phyloP scores from a whole-genome alignment of 2,888 invertebrate genomes.

The Smittia sp. region DNA sequence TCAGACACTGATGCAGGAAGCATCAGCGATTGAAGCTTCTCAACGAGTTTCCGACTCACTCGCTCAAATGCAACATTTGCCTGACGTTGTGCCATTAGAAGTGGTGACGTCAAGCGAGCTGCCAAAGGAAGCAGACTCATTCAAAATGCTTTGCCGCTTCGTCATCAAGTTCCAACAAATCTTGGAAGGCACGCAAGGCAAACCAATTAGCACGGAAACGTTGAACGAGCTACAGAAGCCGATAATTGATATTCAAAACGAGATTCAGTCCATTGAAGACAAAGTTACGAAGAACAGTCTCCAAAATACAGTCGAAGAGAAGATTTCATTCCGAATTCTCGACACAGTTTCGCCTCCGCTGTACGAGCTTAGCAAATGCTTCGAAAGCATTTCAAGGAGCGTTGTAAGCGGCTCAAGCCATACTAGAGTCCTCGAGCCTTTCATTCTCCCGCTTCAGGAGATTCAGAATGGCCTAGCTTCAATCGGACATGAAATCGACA shows the following conservation, averaged over 20 bases:
- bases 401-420: conserved; percentile 52
- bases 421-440: conserved; percentile 53
- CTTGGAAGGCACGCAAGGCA: conserved; percentile 46
- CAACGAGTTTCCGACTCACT: conserved; percentile 52
- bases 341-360: conserved; percentile 64
- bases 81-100: conserved; percentile 48
- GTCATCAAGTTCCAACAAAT: conserved; percentile 54
- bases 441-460: conserved; percentile 60
- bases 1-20: conserved; percentile 58
- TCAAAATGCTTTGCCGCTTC: conserved; percentile 52
- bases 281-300: conserved; percentile 44
- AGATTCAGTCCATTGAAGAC: conserved; percentile 40
- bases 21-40: conserved; percentile 52
- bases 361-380: conserved; percentile 61
- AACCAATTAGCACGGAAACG: background rate
- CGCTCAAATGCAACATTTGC: conserved; percentile 50
- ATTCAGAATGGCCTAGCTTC: conserved; percentile 58
- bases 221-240: conserved; percentile 39
- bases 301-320: conserved; percentile 50
- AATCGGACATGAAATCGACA: conserved; percentile 54
- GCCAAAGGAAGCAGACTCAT: conserved; percentile 50
- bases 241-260: conserved; percentile 42
- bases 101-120: conserved; percentile 47
- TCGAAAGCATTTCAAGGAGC: conserved; percentile 56
- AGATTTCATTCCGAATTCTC: conserved; percentile 61